Evolutionary conservation across 2,113 vertebrate species (phyloP).

Genomic region (Melanerpes aurifrons): DNA sequence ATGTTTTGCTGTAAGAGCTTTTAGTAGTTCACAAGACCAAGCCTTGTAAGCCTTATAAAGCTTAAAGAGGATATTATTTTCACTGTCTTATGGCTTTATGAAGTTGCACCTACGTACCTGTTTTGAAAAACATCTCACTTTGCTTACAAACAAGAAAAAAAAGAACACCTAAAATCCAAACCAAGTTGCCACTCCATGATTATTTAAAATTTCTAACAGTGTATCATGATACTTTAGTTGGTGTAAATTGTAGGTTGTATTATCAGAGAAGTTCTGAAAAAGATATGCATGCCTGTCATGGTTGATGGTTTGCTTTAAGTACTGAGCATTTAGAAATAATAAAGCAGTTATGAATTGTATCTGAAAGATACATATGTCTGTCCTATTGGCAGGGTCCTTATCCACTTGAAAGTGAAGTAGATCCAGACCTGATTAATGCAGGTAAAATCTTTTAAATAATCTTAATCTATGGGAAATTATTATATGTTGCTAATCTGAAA

Average conservation of each 20-base stretch:
- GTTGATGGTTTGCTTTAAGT: not conserved
- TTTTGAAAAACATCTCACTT: not conserved
- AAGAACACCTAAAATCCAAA: fast-evolving
- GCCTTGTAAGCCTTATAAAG: not conserved
- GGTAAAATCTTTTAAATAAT: conserved; percentile 77
- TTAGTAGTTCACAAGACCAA: not conserved
- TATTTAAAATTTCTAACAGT: not conserved
- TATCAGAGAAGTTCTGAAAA: not conserved
- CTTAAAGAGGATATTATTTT: not conserved
- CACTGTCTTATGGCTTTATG: not conserved
- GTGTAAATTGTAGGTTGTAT: not conserved
- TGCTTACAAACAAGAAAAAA: not conserved
- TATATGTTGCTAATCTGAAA: not conserved
- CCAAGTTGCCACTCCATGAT: fast-evolving
- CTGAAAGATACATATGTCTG: not conserved
- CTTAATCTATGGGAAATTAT: not conserved
- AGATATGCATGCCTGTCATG: not conserved
- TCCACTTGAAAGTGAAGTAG: conserved; percentile 87
- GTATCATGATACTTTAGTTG: not conserved
- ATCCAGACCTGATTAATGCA: conserved; percentile 97
- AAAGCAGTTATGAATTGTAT: not conserved
- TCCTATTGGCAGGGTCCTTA: conserved; percentile 88
- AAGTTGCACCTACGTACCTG: not conserved
- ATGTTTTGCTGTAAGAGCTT: not conserved
- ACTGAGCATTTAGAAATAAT: not conserved